phyloP scores from a whole-genome alignment of 2,888 invertebrate genomes.

The Ophonus ardosiacus region DNA sequence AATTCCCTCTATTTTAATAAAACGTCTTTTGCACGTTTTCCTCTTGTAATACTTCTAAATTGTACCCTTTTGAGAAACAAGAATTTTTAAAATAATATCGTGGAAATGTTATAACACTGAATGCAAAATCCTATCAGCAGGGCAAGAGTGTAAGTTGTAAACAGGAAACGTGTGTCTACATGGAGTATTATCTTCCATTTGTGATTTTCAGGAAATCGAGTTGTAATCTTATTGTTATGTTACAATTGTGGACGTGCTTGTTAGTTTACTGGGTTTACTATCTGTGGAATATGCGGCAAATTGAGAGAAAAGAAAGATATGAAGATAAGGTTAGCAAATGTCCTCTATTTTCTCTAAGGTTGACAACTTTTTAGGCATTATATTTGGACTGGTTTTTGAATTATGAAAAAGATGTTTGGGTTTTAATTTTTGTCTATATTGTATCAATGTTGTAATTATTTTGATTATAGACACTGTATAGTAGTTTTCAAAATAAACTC shows the following conservation, averaged over 20 bases:
- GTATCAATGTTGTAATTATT: no score
- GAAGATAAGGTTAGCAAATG: no score
- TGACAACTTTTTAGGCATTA: not conserved
- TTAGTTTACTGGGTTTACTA: not conserved
- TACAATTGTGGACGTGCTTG: constrained; percentile 20
- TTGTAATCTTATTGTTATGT: constrained; percentile 36
- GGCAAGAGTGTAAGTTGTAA: not conserved
- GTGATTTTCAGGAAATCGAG: constrained; percentile 28
- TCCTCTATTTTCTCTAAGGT: no score
- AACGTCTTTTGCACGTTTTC: not conserved
- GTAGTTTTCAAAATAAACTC: no score
- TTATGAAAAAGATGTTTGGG: no score
- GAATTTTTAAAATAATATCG: not conserved
- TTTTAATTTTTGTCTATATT: no score
- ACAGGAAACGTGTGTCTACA: constrained; percentile 17
- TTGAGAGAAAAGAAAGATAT: not conserved
- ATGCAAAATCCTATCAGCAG: not conserved
- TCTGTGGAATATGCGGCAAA: not conserved
- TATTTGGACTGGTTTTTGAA: no score
- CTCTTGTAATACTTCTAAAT: not conserved
- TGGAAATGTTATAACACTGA: not conserved
- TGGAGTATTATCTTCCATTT: constrained; percentile 1
- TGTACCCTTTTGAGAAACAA: not conserved
- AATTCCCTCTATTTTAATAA: not conserved
- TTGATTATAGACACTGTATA: no score